Percentiles rank a stretch among this genome's conserved stretches.
These are phyloP conservation scores for Erpobdella octoculata DNA, from an alignment of 2,888 invertebrate species.

Conservation along the genomic window DNA sequence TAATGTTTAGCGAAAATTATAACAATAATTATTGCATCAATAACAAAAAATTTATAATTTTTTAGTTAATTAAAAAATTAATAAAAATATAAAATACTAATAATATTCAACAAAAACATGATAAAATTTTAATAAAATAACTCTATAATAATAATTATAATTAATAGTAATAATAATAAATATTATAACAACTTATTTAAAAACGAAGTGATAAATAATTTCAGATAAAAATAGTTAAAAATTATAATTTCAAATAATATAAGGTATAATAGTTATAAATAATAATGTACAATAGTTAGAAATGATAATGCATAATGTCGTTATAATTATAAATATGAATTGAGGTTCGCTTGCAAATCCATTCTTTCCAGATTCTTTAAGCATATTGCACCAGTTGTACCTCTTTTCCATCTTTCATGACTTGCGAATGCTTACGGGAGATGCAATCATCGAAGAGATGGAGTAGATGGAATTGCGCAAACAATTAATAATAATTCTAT, in stretches of 20 bases:
- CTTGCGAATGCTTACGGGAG: no score
- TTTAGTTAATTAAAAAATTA: not conserved
- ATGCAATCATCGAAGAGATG: no score
- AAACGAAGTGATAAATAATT: not conserved
- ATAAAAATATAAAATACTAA: not conserved
- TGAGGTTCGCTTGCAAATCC: no score
- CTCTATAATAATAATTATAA: conserved; percentile 3
- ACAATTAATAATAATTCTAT: not conserved
- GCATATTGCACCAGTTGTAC: no score
- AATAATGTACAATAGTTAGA: no score
- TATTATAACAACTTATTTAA: not conserved
- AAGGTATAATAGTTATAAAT: no score
- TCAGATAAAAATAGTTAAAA: not conserved
- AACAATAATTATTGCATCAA: not conserved
- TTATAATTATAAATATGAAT: no score
- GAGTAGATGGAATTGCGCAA: no score
- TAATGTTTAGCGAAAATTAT: not conserved
- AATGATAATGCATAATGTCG: no score
- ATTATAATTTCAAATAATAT: not conserved
- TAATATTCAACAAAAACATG: not conserved
- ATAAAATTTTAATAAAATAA: not conserved
- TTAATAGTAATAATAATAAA: conserved; percentile 12
- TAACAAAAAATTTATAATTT: no score
- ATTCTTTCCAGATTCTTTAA: no score
- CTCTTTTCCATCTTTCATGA: no score